Evolutionary conservation across 37 sponge, comb jelly and placozoan genomes (phyloP).

Genomic region (Theonella swinhoei): DNA sequence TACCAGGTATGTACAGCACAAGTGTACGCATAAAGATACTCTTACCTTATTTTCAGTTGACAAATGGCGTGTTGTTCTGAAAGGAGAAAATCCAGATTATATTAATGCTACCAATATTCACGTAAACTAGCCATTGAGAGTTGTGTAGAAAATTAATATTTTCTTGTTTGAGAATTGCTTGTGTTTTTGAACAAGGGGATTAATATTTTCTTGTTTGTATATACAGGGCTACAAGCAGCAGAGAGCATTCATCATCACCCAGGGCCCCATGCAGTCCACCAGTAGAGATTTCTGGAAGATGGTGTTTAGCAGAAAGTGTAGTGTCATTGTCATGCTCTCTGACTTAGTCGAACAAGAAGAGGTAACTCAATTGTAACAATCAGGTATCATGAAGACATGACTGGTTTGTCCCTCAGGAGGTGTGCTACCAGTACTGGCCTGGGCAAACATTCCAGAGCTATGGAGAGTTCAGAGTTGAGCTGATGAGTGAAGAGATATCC

Average conservation of each 20-base stretch:
- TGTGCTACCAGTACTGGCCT: slow-evolving; percentile 52
- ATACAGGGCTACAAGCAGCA: slow-evolving; percentile 50
- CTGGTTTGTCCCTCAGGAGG: too few species aligned
- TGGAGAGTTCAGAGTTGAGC: slow-evolving; percentile 13
- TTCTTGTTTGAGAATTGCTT: neutral
- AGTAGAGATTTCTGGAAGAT: slow-evolving; percentile 55
- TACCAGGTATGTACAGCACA: too few species aligned
- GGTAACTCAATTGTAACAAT: too few species aligned
- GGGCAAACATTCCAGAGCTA: neutral
- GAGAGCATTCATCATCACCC: slow-evolving; percentile 48
- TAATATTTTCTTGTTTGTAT: neutral
- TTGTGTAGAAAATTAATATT: slow-evolving; percentile 22
- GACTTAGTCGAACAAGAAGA: too few species aligned
- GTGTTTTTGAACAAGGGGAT: too few species aligned
- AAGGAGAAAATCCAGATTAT: slow-evolving; percentile 12
- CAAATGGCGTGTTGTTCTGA: slow-evolving; percentile 20
- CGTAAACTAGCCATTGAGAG: too few species aligned
- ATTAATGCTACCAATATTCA: slow-evolving; percentile 54
- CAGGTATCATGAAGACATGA: too few species aligned
- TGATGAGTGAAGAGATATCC: neutral
- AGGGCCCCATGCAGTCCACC: slow-evolving; percentile 33
- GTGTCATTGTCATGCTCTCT: too few species aligned
- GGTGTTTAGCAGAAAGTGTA: too few species aligned
- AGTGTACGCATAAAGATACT: neutral
- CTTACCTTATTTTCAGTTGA: neutral